phyloP scores from a whole-genome alignment of 2,888 invertebrate genomes.

The Callinectes sapidus region DNA sequence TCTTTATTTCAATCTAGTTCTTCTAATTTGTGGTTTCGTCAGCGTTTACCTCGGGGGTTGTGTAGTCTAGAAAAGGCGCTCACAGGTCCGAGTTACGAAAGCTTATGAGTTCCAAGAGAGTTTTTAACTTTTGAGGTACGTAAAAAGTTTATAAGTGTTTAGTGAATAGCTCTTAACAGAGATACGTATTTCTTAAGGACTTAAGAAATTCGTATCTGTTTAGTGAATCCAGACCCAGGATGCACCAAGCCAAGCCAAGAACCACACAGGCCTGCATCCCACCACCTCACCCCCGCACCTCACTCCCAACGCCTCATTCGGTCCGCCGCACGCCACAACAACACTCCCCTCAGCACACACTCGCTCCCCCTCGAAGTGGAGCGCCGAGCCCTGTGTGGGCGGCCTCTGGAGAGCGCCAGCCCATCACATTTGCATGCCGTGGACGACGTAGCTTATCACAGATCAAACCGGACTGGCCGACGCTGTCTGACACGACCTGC shows the following conservation, averaged over 20 bases:
- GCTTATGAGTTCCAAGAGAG: no score
- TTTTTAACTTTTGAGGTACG: no score
- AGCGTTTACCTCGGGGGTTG: no score
- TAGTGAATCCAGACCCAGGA: no score
- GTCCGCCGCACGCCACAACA: background rate
- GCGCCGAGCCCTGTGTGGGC: background rate
- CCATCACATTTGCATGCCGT: constrained; percentile 38
- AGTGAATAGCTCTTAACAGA: no score
- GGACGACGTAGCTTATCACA: constrained; percentile 48
- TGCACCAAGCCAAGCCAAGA: background rate
- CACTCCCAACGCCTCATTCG: background rate
- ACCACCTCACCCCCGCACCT: background rate
- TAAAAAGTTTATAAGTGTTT: no score
- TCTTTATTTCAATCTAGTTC: no score
- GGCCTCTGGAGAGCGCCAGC: background rate
- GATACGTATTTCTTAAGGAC: no score
- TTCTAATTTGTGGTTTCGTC: no score
- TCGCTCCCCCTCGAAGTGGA: background rate
- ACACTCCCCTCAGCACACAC: background rate
- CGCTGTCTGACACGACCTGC: constrained; percentile 2
- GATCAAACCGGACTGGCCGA: constrained; percentile 45
- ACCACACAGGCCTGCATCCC: background rate
- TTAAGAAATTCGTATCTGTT: no score
- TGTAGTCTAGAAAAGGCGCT: no score
- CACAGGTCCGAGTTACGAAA: no score